Conservation (phyloP, 2,113 vertebrate species). For the Crotalus horridus region DNA sequence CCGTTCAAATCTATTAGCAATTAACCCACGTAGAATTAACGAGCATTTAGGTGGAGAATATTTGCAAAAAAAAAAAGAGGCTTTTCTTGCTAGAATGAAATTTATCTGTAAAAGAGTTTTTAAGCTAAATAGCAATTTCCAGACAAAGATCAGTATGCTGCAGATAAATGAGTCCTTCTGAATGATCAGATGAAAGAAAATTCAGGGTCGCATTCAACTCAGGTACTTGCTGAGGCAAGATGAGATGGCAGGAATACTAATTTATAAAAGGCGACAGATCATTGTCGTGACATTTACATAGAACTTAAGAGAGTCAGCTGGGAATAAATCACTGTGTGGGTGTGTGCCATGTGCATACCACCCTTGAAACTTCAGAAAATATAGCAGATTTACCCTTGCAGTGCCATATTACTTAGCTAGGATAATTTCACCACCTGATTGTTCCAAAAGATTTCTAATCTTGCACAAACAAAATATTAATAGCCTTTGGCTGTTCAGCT, state of each 20-base stretch:
- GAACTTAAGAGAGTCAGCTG: constrained; percentile 30
- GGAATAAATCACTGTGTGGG: constrained; percentile 23
- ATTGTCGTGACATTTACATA: constrained; percentile 48
- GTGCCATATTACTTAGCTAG: not conserved
- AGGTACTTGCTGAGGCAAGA: constrained; percentile 8
- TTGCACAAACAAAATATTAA: constrained; percentile 12
- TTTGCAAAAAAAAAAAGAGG: not conserved
- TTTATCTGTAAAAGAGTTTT: not conserved
- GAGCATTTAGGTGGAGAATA: not conserved
- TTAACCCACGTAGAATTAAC: not conserved
- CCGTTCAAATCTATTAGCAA: not conserved
- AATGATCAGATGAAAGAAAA: constrained; percentile 30
- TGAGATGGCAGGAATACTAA: constrained; percentile 28
- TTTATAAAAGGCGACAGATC: constrained; percentile 27
- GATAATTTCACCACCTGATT: not conserved
- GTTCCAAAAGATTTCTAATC: constrained; percentile 4
- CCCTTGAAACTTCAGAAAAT: constrained; percentile 8
- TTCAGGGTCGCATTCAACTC: constrained; percentile 16
- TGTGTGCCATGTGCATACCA: not conserved
- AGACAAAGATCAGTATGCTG: constrained; percentile 12
- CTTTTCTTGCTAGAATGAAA: constrained; percentile 7
- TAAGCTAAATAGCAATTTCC: constrained; percentile 13
- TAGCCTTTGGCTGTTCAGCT: not conserved
- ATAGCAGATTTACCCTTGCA: constrained; percentile 28
- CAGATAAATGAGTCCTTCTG: constrained; percentile 5